Evolutionary conservation across 1,140 invertebrate species (phyloP).

Genomic region (Drosophila busckii): DNA sequence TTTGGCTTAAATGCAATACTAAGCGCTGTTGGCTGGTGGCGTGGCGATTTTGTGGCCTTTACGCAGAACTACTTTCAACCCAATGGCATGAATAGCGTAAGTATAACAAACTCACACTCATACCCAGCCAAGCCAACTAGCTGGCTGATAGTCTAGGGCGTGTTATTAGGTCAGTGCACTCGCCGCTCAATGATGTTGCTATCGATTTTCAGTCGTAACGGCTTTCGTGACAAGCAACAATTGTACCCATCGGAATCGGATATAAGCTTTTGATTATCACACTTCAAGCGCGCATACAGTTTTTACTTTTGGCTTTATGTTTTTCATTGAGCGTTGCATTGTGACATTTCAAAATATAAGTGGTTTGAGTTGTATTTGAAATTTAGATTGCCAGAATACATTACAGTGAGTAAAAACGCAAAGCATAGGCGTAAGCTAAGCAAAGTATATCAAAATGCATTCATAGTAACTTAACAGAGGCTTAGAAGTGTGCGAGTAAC

Average conservation of each 20-base stretch:
- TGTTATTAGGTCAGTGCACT: conserved; percentile 68
- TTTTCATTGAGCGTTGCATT: not conserved
- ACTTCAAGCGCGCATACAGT: conserved; percentile 28
- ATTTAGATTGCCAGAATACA: no score
- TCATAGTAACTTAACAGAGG: no score
- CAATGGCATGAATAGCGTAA: conserved; percentile 73
- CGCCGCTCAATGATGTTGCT: conserved; percentile 15
- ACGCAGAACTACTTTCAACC: conserved; percentile 65
- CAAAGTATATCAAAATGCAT: no score
- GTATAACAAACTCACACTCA: conserved; percentile 19
- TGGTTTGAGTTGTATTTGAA: no score
- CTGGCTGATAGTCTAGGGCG: conserved; percentile 7
- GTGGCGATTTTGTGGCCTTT: conserved; percentile 61
- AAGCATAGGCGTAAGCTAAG: no score
- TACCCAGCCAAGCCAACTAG: not conserved
- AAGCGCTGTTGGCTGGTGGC: conserved; percentile 65
- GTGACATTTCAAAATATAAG: no score
- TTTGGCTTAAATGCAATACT: conserved; percentile 65
- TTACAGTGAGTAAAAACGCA: no score
- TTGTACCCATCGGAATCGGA: conserved; percentile 65
- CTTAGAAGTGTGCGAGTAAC: no score
- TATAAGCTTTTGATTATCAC: conserved; percentile 73
- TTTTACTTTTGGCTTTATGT: conserved; percentile 9
- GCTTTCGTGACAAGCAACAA: conserved; percentile 53
- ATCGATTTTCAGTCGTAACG: conserved; percentile 49